Evolutionary conservation across 2,888 invertebrate species (phyloP).

Genomic region (Ferrisia virgata): DNA sequence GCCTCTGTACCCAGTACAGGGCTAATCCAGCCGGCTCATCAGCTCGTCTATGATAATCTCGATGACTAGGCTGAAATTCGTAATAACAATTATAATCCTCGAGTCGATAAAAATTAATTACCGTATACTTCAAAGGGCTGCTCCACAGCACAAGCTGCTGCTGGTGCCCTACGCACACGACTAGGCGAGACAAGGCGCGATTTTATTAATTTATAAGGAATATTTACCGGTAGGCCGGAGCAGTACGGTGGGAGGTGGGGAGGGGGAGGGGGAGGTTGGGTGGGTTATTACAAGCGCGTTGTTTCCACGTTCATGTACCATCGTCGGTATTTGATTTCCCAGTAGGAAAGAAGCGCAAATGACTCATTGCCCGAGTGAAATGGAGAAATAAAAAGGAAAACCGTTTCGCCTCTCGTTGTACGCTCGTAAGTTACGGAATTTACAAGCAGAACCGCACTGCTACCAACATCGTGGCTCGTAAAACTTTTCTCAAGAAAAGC

Average conservation of each 20-base stretch:
- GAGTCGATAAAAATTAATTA: background rate
- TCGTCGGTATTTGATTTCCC: conserved; percentile 22
- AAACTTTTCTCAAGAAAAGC: background rate
- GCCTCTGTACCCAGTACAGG: no score
- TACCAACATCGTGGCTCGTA: background rate
- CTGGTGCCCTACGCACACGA: background rate
- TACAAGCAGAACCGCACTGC: background rate
- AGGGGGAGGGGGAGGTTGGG: background rate
- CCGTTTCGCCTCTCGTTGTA: background rate
- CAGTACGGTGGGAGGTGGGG: background rate
- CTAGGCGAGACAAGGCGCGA: no score
- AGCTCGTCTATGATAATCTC: background rate
- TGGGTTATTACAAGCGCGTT: background rate
- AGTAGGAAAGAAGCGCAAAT: conserved; percentile 26
- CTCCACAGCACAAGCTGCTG: background rate
- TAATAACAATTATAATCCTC: background rate
- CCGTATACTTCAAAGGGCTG: background rate
- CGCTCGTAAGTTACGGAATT: conserved; percentile 16
- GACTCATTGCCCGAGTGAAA: conserved; percentile 23
- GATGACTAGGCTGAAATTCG: background rate
- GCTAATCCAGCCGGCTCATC: background rate
- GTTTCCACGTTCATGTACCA: no score
- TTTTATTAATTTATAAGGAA: conserved; percentile 27
- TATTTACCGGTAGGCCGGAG: no score
- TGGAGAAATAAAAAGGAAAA: background rate